Base-by-base conservation (phyloP, 2,888 invertebrate species). In the Baronia brevicornis region DNA sequence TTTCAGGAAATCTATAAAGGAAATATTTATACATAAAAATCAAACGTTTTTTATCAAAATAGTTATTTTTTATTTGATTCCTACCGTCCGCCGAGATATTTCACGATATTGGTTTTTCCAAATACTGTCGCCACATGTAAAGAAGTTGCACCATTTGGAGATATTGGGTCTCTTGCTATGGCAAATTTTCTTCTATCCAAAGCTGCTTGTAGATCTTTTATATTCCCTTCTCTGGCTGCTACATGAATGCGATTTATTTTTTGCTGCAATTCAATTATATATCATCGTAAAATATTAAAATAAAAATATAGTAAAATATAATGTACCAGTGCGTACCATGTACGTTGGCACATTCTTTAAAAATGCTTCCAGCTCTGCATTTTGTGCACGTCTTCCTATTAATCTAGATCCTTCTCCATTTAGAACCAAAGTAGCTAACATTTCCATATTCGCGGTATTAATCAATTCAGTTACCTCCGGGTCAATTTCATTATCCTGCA, bases 151-250 rank as follows among this genome's bases (percentile, higher is more conserved):
- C 95, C 94, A 51, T 92, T 89, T 0, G 92, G 89, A n/a, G 93
- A 92, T 44, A 89, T 86, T 38, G 91, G 90, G 67, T 97, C 95
- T 49, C 92, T 89, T 9, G 96, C 96, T 39, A 95, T 89, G 1
- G 95, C 96, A 63, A 97, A 93, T 87, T 95, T 95, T 60, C 96
- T 90, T 46, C 96, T 84, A 72, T 97, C 94, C 54, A 96, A 70
- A 1, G 95, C 91, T 47, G 93, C 89, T 71, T 95, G 95, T 32
- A 97, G 84, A 50, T 95, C 93, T 49, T 92, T 84, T 43, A 97
- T 85, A 57, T 91, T 93, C 3, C 97, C 97, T 48, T 92, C 91
- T 51, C 90, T 88, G 9, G 96, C 92, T 15, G 96, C 94, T 49
- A 90, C 77, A 64, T 97, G 97, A 13, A 97, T 95, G 38, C 91